Conservation (phyloP, 2,797 vertebrate species). For the Cirrhinus molitorella region DNA sequence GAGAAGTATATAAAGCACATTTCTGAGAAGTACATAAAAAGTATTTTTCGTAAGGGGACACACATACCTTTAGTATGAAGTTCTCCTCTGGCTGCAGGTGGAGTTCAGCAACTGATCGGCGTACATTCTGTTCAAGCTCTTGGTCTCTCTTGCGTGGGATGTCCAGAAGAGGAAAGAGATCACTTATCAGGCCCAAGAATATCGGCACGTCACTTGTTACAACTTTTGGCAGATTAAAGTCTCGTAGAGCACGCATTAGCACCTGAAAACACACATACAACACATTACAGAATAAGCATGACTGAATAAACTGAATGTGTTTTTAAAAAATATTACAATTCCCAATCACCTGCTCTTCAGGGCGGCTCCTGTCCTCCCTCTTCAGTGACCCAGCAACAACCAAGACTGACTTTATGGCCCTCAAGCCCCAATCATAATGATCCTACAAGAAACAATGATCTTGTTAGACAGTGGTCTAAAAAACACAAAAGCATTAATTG, state of each 20-base stretch:
- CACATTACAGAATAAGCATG: background rate
- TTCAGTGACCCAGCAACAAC: constrained; percentile 83
- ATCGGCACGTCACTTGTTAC: constrained; percentile 83
- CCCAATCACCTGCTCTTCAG: constrained; percentile 80
- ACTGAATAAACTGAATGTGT: background rate
- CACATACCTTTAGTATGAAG: constrained; percentile 86
- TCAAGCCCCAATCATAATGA: constrained; percentile 82
- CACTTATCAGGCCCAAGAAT: constrained; percentile 84
- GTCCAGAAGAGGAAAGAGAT: constrained; percentile 84
- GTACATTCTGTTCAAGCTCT: constrained; percentile 85
- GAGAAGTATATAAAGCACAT: too few species aligned
- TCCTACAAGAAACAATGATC: constrained; percentile 68
- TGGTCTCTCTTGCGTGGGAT: constrained; percentile 80
- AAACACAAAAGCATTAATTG: background rate
- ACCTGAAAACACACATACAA: constrained; percentile 64
- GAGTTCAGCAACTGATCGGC: constrained; percentile 81
- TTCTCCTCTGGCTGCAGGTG: constrained; percentile 87
- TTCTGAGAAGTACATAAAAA: too few species aligned
- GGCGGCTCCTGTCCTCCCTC: constrained; percentile 78
- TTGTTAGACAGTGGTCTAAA: background rate
- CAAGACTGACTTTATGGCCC: constrained; percentile 83
- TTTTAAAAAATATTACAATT: background rate
- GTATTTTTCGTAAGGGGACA: too few species aligned
- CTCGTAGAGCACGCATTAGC: constrained; percentile 84
- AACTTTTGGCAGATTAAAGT: constrained; percentile 89